A percentile compares a stretch with the other conserved stretches of the same genome.
Evolutionary conservation across 2,113 vertebrate species (phyloP).

Genomic region (Pionites leucogaster): DNA sequence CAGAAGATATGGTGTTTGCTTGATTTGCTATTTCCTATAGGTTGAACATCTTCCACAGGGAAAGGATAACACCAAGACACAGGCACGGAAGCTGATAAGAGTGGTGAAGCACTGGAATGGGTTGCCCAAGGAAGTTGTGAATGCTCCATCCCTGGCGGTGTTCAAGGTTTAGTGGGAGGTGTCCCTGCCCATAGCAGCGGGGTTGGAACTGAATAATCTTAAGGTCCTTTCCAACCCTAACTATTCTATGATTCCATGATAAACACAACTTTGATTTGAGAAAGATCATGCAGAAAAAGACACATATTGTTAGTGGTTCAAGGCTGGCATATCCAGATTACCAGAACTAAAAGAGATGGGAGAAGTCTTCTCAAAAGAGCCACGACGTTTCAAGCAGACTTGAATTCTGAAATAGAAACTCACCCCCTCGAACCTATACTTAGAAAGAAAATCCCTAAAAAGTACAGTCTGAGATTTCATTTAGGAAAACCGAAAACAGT

Average conservation of each 20-base stretch:
- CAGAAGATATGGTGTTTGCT: too few species aligned
- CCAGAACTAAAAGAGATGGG: neutral
- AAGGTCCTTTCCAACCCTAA: too few species aligned
- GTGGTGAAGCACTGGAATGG: too few species aligned
- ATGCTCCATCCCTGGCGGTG: too few species aligned
- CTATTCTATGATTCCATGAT: too few species aligned
- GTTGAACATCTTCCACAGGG: neutral
- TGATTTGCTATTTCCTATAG: neutral
- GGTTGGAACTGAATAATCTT: too few species aligned
- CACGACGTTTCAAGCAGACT: neutral
- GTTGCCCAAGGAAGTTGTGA: too few species aligned
- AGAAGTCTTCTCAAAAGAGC: neutral
- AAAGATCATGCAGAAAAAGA: neutral
- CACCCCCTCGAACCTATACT: conserved; percentile 13
- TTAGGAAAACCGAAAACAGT: conserved; percentile 8
- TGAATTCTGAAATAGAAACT: conserved; percentile 34
- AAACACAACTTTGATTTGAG: neutral
- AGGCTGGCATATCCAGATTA: neutral
- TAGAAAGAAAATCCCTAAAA: conserved; percentile 19
- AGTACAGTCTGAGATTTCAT: neutral
- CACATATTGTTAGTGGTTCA: neutral
- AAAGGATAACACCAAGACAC: neutral
- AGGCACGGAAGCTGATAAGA: neutral
- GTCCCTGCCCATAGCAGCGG: too few species aligned
- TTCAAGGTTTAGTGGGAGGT: too few species aligned